These are phyloP conservation scores for Notamacropus eugenii DNA, from an alignment of 2,797 vertebrate genomes.

Conservation along the genomic window DNA sequence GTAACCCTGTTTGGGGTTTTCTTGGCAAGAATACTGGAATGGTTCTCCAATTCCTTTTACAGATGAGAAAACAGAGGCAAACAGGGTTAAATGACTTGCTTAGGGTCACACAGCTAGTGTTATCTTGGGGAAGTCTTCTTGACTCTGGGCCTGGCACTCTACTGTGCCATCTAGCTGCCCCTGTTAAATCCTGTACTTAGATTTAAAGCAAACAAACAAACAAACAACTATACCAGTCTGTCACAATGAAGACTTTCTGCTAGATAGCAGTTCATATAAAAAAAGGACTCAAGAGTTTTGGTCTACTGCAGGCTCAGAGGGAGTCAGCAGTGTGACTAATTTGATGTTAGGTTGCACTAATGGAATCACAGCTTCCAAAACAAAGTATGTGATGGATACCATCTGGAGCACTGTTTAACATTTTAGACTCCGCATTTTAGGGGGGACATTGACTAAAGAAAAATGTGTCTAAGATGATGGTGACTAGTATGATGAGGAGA, in stretches of 20 bases:
- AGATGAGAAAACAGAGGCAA: background rate
- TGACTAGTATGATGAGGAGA: background rate
- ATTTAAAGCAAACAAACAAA: background rate
- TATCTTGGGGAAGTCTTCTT: background rate
- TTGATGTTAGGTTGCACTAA: constrained; percentile 1
- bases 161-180: background rate
- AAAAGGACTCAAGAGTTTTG: background rate
- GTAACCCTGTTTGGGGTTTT: background rate
- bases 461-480: background rate
- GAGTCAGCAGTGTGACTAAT: background rate
- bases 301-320: background rate
- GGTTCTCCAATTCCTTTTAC: background rate
- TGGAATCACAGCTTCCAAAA: background rate
- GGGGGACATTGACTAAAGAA: background rate
- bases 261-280: background rate
- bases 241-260: background rate
- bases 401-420: background rate
- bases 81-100: background rate
- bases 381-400: background rate
- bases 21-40: background rate
- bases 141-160: background rate
- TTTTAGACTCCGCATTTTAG: background rate
- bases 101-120: background rate
- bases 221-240: background rate
- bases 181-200: background rate